Percentiles rank a stretch among this genome's conserved stretches.
Evolutionary conservation across 2,888 invertebrate genomes (phyloP).

Genomic region (Spisula solida): DNA sequence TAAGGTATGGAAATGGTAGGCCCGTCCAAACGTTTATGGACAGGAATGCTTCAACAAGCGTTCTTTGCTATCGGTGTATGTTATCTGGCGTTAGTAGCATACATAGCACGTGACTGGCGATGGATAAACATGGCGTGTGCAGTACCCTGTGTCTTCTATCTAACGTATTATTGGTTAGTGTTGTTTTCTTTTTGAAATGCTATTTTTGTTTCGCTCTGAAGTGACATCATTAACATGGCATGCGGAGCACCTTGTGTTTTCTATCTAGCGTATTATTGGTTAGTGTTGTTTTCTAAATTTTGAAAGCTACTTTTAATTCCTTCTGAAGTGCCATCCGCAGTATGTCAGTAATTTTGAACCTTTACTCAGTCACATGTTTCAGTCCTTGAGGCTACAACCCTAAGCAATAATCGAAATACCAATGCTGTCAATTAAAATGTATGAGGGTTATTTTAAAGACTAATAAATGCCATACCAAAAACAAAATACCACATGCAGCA

Average conservation of each 20-base stretch:
- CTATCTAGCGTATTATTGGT: conserved; percentile 68
- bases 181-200: too few species aligned
- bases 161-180: conserved; percentile 66
- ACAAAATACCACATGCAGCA: too few species aligned
- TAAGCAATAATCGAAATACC: too few species aligned
- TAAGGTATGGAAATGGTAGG: conserved; percentile 74
- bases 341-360: too few species aligned
- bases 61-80: conserved; percentile 70
- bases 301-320: too few species aligned
- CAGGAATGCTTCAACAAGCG: conserved; percentile 66
- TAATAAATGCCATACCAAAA: too few species aligned
- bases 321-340: too few species aligned
- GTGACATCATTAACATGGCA: conserved; percentile 66
- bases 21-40: conserved; percentile 63
- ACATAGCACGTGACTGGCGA: conserved; percentile 65
- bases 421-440: too few species aligned
- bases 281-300: neutral
- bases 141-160: conserved; percentile 58
- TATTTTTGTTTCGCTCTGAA: too few species aligned
- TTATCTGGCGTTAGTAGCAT: conserved; percentile 66
- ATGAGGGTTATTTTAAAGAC: too few species aligned
- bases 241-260: conserved; percentile 58
- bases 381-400: too few species aligned
- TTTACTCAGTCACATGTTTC: too few species aligned
- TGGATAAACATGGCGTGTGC: conserved; percentile 66